Evolutionary conservation across 2,888 invertebrate genomes (phyloP).

Genomic region (Charanyca ferruginea): DNA sequence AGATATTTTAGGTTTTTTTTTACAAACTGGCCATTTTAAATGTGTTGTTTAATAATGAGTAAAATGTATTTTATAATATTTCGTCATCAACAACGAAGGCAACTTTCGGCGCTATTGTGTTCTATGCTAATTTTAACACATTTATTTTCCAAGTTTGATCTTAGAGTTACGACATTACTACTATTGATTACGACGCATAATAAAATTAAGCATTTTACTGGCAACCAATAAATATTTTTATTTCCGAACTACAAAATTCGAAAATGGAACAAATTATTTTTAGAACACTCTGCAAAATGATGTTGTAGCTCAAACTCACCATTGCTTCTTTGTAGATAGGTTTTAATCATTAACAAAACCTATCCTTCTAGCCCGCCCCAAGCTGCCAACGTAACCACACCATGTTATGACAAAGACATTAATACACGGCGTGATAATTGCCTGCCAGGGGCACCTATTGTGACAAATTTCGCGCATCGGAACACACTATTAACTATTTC

Average conservation of each 20-base stretch:
- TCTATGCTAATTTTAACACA: constrained; percentile 54
- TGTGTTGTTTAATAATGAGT: constrained; percentile 17
- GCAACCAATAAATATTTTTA: background rate
- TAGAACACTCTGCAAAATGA: no score
- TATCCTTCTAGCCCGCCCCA: constrained; percentile 8
- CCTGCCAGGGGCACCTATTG: constrained; percentile 78
- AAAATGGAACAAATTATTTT: background rate
- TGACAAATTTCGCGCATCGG: constrained; percentile 87
- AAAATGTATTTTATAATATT: constrained; percentile 31
- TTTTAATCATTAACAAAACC: background rate
- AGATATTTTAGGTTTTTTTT: constrained; percentile 35
- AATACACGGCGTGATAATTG: constrained; percentile 88
- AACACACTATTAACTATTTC: constrained; percentile 86
- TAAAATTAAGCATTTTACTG: no score
- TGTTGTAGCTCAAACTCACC: no score
- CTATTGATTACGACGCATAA: background rate
- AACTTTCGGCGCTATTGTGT: constrained; percentile 42
- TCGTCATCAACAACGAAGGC: constrained; percentile 19
- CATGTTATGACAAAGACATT: constrained; percentile 85
- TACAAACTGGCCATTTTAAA: constrained; percentile 22
- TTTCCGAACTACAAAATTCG: no score
- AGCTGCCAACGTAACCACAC: constrained; percentile 47
- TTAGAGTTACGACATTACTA: constrained; percentile 2
- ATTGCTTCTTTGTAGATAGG: background rate
- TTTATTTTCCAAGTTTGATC: constrained; percentile 7